These are phyloP conservation scores for Chrosomus eos DNA, from an alignment of 2,797 vertebrate species.

Conservation along the genomic window DNA sequence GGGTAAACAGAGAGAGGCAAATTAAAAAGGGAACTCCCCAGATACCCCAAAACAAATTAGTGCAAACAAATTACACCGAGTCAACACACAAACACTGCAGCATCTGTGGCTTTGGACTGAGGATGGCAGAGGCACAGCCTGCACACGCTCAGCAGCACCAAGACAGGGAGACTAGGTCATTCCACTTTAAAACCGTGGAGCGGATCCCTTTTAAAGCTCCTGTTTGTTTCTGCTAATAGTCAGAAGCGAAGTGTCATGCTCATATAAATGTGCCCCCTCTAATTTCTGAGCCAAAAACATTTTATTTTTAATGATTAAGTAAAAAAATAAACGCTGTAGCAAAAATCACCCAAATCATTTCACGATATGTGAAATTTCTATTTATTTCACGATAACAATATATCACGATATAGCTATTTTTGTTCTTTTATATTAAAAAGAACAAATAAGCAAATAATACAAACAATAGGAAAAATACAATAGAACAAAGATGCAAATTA, in stretches of 20 bases:
- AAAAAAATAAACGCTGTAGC: background rate
- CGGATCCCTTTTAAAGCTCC: background rate
- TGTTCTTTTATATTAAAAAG: background rate
- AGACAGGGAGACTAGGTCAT: slow-evolving; percentile 25
- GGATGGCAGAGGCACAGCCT: slow-evolving; percentile 55
- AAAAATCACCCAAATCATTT: background rate
- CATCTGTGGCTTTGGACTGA: slow-evolving; percentile 88
- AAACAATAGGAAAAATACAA: background rate
- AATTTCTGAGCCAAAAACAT: background rate
- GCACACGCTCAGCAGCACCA: slow-evolving; percentile 17
- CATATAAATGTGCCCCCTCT: background rate
- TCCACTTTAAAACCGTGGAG: slow-evolving; percentile 12
- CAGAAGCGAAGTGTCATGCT: background rate
- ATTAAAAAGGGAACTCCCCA: slow-evolving; percentile 98
- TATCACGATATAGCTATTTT: background rate
- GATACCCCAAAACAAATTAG: slow-evolving; percentile 99
- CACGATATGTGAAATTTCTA: background rate
- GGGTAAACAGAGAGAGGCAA: slow-evolving; percentile 98
- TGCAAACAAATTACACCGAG: slow-evolving; percentile 99
- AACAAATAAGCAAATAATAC: background rate
- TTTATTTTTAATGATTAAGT: background rate
- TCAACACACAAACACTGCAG: slow-evolving; percentile 85
- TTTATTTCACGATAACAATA: background rate
- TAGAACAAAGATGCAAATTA: background rate
- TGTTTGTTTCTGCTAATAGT: slow-evolving; percentile 12